A percentile compares a stretch with the other conserved stretches of the same genome.
Evolutionary conservation across 2,888 invertebrate species (phyloP).

Genomic region (Morinoia aosen): DNA sequence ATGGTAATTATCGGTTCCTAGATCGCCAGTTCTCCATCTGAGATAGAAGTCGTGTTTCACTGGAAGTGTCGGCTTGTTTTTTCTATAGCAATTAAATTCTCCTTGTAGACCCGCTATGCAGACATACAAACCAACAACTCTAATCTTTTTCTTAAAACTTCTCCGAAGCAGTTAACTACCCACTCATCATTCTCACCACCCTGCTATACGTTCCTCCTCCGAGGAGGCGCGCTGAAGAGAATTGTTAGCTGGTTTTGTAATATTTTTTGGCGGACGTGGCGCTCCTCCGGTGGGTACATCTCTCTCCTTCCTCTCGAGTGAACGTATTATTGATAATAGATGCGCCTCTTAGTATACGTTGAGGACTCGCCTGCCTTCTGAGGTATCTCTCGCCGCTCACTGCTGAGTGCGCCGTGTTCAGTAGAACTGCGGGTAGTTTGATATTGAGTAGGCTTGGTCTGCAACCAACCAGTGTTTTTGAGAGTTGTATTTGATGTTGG

Average conservation of each 20-base stretch:
- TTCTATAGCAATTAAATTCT: neutral
- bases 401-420: neutral
- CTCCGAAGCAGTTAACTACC: neutral
- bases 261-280: neutral
- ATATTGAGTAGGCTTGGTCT: neutral
- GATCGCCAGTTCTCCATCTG: neutral
- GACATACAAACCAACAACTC: neutral
- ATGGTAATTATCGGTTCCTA: neutral
- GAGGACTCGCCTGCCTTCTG: neutral
- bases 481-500: too few relatives aligned
- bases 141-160: neutral
- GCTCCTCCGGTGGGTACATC: neutral
- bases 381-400: neutral
- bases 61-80: neutral
- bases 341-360: neutral
- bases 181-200: neutral
- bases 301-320: neutral
- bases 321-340: neutral
- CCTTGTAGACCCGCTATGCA: neutral
- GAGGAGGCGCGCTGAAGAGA: neutral
- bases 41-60: conserved; percentile 7
- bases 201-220: neutral
- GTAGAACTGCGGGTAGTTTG: neutral
- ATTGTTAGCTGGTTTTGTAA: neutral
- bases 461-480: neutral